These are phyloP conservation scores for Amaurobius ferox DNA, from an alignment of 2,888 invertebrate genomes.

Conservation along the genomic window DNA sequence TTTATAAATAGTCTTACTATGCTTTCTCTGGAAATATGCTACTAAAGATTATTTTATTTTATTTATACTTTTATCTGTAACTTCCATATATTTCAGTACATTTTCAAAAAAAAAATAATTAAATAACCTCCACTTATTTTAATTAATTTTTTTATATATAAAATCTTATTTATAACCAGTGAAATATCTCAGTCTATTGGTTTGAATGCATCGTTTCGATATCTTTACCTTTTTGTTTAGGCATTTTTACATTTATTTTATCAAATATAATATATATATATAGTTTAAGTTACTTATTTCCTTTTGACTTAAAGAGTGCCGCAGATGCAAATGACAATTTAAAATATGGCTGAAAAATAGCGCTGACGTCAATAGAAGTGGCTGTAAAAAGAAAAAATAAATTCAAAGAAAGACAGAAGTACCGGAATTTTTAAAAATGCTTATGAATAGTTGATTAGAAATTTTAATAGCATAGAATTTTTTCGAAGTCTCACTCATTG, in stretches of 20 bases:
- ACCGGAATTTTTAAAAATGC: not conserved
- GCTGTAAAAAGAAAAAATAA: not conserved
- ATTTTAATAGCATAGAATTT: not conserved
- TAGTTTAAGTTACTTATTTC: not conserved
- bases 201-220: slow-evolving; percentile 6
- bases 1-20: too few species aligned
- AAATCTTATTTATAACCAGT: not conserved
- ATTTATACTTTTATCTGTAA: not conserved
- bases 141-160: not conserved
- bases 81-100: not conserved
- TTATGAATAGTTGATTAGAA: not conserved
- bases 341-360: not conserved
- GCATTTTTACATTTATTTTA: not conserved
- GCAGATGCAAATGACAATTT: slow-evolving; percentile 12
- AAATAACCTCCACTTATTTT: not conserved
- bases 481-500: too few species aligned
- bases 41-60: not conserved
- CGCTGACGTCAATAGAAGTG: not conserved
- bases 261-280: not conserved
- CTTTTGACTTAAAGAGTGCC: not conserved
- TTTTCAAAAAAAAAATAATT: not conserved
- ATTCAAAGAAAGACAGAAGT: not conserved
- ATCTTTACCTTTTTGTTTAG: not conserved
- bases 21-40: too few species aligned
- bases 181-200: not conserved